Evolutionary conservation across 2,797 vertebrate genomes (phyloP), one percentile per base, ranked within the genome.

Genomic region (Clarias fuscus): DNA sequence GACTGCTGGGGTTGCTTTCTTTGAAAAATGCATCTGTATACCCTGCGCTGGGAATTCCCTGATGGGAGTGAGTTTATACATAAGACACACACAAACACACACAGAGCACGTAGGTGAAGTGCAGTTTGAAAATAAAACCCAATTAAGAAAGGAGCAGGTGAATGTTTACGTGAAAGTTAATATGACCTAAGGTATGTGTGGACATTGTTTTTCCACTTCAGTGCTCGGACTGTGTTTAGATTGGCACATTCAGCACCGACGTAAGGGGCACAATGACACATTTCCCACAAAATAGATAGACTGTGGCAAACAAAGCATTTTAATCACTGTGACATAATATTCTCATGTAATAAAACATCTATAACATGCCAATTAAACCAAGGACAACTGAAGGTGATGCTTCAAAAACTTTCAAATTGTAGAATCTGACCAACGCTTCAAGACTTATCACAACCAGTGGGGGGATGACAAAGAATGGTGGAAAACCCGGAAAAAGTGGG

Each of bases 1-100:
- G 77, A 89, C 86, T 88, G 83, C 58, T 68, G 59, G 15, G 27
- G 72, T 62, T 83, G 86, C 81, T 78, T 58, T 84, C 72, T 86
- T 76, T 82, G 81, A 61, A 61, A 77, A 62, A 62, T 79, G 83
- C 83, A 75, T 61, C 24, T 22, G 83, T 43, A 48, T n/a, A 56
- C 27, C 18, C 67, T 71, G 53, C 72, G 22, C 68, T 61, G 82
- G 82, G 82, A 83, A 83, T 72, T 72, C 53, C 56, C 82, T 72
- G 65, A 56, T 14, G 30, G 17, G 65, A 33, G 27, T 58, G 81
- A 6, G 20, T 33, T 83, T 83, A 61, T 61, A 40, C 20, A 83
- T n/a, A 13, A n/a, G 67, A 53, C 73, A 68, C 30, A 80, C 53
- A 48, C 43, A 75, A 43, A 80, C 76, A 8, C 86, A 81, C 78